These are phyloP conservation scores for Bombus sylvicola DNA, from an alignment of 1,140 invertebrate genomes.

Conservation along the genomic window DNA sequence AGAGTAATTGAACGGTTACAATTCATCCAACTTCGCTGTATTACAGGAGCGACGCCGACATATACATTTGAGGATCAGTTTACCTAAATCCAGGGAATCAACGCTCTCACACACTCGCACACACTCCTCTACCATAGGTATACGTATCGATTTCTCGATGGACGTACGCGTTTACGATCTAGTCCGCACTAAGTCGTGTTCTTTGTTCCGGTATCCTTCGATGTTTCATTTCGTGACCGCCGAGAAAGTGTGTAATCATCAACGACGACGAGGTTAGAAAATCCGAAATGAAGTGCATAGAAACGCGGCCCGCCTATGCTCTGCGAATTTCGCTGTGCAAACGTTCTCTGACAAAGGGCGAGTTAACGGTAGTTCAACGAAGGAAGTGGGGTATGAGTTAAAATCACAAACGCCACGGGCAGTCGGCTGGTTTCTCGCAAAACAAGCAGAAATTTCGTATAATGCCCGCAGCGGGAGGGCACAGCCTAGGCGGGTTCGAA, in stretches of 20 bases:
- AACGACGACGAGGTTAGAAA: constrained; percentile 20
- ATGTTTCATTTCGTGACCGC: not conserved
- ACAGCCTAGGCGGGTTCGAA: not conserved
- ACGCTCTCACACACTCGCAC: not conserved
- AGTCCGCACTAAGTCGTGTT: not conserved
- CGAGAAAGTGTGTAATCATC: not conserved
- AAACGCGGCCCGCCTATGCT: not conserved
- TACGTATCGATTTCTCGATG: constrained; percentile 6
- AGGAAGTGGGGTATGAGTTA: not conserved
- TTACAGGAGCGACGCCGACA: constrained; percentile 7
- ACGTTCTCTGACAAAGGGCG: constrained; percentile 43
- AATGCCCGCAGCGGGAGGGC: constrained; percentile 33
- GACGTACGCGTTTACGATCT: not conserved
- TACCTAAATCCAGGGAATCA: constrained; percentile 45
- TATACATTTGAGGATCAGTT: constrained; percentile 33
- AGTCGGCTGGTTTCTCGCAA: constrained; percentile 50
- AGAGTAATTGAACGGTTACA: constrained; percentile 39
- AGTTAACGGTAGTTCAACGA: constrained; percentile 28
- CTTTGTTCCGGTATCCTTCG: not conserved
- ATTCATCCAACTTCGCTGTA: constrained; percentile 22
- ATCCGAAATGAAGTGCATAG: constrained; percentile 12
- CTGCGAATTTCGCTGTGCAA: constrained; percentile 45
- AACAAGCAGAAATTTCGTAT: constrained; percentile 51
- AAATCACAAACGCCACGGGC: constrained; percentile 54
- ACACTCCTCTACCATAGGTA: too few relatives aligned